Conservation (phyloP, 1,140 invertebrate species). For the Argopecten irradians region DNA sequence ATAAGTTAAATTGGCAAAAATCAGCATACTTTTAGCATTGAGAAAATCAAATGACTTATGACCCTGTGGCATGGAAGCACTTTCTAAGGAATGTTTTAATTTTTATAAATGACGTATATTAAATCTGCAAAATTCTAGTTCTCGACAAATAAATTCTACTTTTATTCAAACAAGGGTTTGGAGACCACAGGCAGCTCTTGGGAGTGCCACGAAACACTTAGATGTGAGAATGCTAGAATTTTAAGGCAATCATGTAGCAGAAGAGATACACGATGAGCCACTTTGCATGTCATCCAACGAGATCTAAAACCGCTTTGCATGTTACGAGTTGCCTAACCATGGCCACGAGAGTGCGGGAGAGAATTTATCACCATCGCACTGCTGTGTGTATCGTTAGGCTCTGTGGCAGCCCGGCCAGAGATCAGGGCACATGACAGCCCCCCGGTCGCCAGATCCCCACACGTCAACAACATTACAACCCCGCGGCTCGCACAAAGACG, state of each 20-base stretch:
- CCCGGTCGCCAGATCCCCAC: not conserved
- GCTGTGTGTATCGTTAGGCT: not conserved
- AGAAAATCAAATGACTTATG: not conserved
- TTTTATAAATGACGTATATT: not conserved
- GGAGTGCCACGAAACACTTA: conserved; percentile 1
- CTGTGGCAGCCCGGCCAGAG: not conserved
- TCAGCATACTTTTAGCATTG: not conserved
- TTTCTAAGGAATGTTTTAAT: conserved; percentile 8
- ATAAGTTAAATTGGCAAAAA: conserved; percentile 23
- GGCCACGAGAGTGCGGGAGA: not conserved
- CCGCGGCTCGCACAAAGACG: not conserved
- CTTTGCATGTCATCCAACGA: conserved; percentile 9
- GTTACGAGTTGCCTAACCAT: conserved; percentile 15
- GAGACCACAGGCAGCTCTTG: not conserved
- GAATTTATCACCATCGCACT: not conserved
- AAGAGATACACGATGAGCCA: not conserved
- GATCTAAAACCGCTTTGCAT: conserved; percentile 21
- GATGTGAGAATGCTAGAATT: not conserved
- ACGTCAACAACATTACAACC: not conserved
- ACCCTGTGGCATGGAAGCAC: not conserved
- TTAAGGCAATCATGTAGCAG: not conserved
- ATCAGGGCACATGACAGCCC: not conserved
- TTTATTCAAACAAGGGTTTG: conserved; percentile 16
- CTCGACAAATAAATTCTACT: not conserved
- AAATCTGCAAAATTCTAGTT: not conserved